Conservation (phyloP, 2,888 invertebrate genomes). For the Notocelia uddmanniana region DNA sequence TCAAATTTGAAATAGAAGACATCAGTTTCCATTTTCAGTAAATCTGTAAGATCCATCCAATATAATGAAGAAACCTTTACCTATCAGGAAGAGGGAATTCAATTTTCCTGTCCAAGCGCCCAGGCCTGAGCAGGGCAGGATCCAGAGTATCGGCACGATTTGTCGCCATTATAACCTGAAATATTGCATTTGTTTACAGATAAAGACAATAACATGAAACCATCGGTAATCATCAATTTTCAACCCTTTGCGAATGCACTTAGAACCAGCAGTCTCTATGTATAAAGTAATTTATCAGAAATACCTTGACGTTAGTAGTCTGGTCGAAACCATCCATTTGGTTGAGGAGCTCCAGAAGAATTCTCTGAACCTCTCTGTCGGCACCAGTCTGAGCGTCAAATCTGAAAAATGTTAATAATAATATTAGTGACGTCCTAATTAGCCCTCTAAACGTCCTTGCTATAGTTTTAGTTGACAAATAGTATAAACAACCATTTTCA, state of each 20-base stretch:
- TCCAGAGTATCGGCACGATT: slow-evolving; percentile 99
- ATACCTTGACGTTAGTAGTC: slow-evolving; percentile 99
- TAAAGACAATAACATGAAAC: neutral
- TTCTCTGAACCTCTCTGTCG: slow-evolving; percentile 99
- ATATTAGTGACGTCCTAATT: no score
- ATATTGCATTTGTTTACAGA: slow-evolving; percentile 11
- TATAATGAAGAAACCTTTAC: slow-evolving; percentile 51
- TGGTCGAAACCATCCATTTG: slow-evolving; percentile 99
- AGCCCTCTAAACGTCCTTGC: no score
- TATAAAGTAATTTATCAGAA: neutral
- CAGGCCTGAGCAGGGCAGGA: slow-evolving; percentile 97
- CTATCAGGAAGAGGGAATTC: slow-evolving; percentile 99
- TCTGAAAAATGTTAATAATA: slow-evolving; percentile 57
- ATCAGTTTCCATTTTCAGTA: neutral
- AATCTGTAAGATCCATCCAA: neutral
- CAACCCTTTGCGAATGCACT: no score
- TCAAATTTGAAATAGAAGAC: neutral
- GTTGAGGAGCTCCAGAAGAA: slow-evolving; percentile 97
- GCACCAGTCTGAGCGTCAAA: slow-evolving; percentile 99
- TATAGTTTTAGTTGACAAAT: no score
- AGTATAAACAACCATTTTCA: no score
- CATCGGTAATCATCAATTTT: neutral
- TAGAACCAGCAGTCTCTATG: neutral
- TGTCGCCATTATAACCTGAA: slow-evolving; percentile 94
- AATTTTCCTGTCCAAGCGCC: slow-evolving; percentile 98